phyloP scores from a whole-genome alignment of 1,140 invertebrate genomes.

The Phocides pigmalion region DNA sequence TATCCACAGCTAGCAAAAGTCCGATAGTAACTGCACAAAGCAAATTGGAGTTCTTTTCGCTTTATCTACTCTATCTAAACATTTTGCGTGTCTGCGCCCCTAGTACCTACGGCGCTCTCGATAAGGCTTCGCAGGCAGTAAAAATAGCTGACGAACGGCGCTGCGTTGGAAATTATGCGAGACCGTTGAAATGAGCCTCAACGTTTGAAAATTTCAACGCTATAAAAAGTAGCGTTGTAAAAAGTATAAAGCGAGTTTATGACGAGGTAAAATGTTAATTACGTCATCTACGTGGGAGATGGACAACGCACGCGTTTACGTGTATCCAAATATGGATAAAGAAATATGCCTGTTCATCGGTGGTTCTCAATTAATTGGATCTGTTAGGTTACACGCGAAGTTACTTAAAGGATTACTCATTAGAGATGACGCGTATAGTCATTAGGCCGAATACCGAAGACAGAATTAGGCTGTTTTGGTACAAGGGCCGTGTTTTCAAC shows the following conservation, averaged over 20 bases:
- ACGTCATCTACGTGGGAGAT: background rate
- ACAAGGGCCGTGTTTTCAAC: too few relatives aligned
- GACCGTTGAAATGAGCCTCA: conserved; percentile 36
- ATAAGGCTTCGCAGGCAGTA: conserved; percentile 70
- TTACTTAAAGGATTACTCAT: too few relatives aligned
- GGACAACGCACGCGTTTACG: background rate
- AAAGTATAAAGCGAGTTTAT: too few relatives aligned
- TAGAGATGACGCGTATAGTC: too few relatives aligned
- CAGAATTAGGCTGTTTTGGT: too few relatives aligned
- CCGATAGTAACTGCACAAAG: too few relatives aligned
- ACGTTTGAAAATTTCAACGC: conserved; percentile 34
- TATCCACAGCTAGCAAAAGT: too few relatives aligned
- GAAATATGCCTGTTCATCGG: background rate
- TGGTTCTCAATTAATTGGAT: background rate
- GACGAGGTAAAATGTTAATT: conserved; percentile 15
- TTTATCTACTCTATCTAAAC: conserved; percentile 8
- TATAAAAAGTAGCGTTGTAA: conserved; percentile 4
- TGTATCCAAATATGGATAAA: background rate
- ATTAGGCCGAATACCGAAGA: too few relatives aligned
- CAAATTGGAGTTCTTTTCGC: background rate
- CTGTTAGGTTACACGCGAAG: too few relatives aligned
- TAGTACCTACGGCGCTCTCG: conserved; percentile 53
- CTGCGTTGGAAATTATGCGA: conserved; percentile 67
- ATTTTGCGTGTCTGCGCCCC: conserved; percentile 48
- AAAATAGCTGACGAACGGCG: conserved; percentile 67